phyloP scores from a whole-genome alignment of 92 coral and sea anemone species.

The Scolanthus callimorphus region DNA sequence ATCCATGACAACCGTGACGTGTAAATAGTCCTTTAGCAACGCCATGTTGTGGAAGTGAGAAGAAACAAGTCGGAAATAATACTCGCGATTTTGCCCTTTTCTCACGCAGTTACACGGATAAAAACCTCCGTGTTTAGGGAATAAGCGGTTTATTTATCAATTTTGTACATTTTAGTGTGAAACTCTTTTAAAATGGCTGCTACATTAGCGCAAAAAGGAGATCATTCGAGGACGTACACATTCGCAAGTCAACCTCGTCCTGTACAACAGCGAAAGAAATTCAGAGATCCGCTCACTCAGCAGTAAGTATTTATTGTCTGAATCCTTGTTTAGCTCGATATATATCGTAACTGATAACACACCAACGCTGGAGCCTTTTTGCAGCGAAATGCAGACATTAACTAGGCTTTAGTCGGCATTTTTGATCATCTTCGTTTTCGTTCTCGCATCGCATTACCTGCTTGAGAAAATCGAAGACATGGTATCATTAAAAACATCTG shows the following conservation, averaged over 20 bases:
- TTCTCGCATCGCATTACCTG: too few relatives aligned
- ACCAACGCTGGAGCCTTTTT: too few relatives aligned
- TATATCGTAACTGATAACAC: too few relatives aligned
- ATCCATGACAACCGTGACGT: slow-evolving; percentile 84
- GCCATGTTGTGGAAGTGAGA: slow-evolving; percentile 79
- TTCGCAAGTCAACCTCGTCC: slow-evolving; percentile 99
- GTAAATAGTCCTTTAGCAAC: slow-evolving; percentile 88
- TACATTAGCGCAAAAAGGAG: slow-evolving; percentile 92
- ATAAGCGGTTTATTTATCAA: too few relatives aligned
- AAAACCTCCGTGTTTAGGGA: too few relatives aligned
- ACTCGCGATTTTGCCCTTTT: neutral
- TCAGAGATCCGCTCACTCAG: slow-evolving; percentile 92
- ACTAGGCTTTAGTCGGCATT: too few relatives aligned
- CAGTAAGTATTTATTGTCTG: slow-evolving; percentile 89
- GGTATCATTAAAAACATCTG: too few relatives aligned
- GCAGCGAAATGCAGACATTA: too few relatives aligned
- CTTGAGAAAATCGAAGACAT: too few relatives aligned
- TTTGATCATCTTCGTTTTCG: too few relatives aligned
- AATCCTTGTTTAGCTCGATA: too few relatives aligned
- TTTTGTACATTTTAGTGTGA: too few relatives aligned
- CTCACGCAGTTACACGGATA: neutral
- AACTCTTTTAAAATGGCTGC: slow-evolving; percentile 53
- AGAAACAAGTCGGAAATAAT: neutral
- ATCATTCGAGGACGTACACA: slow-evolving; percentile 94
- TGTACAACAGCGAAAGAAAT: slow-evolving; percentile 93